Conservation (phyloP, 2,888 invertebrate genomes). For the Exocentrus adspersus region DNA sequence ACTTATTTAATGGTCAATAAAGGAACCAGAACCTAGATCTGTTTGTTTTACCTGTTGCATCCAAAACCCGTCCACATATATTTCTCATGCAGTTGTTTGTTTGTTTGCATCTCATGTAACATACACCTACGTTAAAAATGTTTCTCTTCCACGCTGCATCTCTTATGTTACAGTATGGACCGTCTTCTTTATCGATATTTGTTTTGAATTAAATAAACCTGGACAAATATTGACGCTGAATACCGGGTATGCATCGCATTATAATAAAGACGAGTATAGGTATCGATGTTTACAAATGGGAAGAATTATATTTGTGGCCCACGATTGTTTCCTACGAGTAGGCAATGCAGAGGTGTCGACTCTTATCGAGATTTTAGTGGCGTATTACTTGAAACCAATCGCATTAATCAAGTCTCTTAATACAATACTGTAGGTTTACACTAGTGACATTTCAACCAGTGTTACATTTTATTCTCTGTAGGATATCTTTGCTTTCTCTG, state of each 20-base stretch:
- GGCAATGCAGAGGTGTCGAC: slow-evolving; percentile 9
- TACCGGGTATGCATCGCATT: slow-evolving; percentile 7
- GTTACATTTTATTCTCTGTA: too few relatives aligned
- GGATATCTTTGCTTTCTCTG: too few relatives aligned
- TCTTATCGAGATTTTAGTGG: not conserved
- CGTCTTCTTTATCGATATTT: slow-evolving; percentile 29
- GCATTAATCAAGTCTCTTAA: too few relatives aligned
- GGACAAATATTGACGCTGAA: slow-evolving; percentile 20
- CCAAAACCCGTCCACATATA: slow-evolving; percentile 9
- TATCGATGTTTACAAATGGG: not conserved
- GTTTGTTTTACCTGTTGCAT: slow-evolving; percentile 9
- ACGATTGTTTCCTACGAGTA: slow-evolving; percentile 1
- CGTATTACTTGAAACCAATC: too few relatives aligned
- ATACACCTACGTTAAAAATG: slow-evolving; percentile 29
- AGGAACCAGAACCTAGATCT: not conserved
- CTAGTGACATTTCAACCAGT: too few relatives aligned
- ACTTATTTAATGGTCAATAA: slow-evolving; percentile 6
- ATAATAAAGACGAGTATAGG: slow-evolving; percentile 4
- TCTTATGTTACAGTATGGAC: slow-evolving; percentile 1
- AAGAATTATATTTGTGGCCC: too few relatives aligned
- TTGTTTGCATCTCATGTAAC: slow-evolving; percentile 24
- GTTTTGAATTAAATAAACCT: slow-evolving; percentile 27
- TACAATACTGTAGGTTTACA: too few relatives aligned
- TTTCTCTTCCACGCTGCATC: slow-evolving; percentile 9
- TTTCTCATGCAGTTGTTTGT: slow-evolving; percentile 11